phyloP scores from a whole-genome alignment of 2,113 vertebrate species.

The Nothoprocta perdicaria region DNA sequence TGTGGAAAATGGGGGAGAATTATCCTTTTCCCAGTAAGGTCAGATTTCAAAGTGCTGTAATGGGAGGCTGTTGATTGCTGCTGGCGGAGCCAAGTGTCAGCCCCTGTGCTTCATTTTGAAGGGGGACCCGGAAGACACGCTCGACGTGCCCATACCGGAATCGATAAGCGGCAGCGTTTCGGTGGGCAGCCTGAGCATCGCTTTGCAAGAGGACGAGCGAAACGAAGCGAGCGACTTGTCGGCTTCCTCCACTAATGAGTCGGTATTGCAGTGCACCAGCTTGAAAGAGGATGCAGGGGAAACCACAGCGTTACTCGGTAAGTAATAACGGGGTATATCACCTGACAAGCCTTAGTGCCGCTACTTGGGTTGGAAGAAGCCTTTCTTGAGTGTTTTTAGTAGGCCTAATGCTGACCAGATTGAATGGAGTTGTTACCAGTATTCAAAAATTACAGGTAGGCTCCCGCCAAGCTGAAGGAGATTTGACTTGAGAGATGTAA shows the following conservation, averaged over 20 bases:
- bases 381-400: background rate
- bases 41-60: background rate
- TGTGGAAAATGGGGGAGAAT: rapidly evolving
- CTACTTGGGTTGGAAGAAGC: background rate
- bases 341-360: background rate
- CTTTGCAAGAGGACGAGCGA: conserved; percentile 70
- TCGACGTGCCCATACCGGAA: conserved; percentile 72
- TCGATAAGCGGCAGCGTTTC: conserved; percentile 65
- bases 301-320: conserved; percentile 79
- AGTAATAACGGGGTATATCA: background rate
- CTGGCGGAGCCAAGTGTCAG: background rate
- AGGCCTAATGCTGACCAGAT: rapidly evolving
- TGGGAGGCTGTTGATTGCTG: background rate
- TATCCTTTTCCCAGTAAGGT: background rate
- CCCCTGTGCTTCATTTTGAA: conserved; percentile 53
- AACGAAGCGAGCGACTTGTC: conserved; percentile 65
- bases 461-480: rapidly evolving
- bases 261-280: conserved; percentile 46
- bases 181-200: conserved; percentile 65
- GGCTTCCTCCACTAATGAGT: conserved; percentile 62
- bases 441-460: background rate
- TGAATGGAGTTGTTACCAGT: background rate
- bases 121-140: conserved; percentile 76
- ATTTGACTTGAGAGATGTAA: background rate
- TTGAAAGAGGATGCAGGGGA: conserved; percentile 77